These are phyloP conservation scores for Lasioglossum baleicum DNA, from an alignment of 1,140 invertebrate genomes.

Conservation along the genomic window DNA sequence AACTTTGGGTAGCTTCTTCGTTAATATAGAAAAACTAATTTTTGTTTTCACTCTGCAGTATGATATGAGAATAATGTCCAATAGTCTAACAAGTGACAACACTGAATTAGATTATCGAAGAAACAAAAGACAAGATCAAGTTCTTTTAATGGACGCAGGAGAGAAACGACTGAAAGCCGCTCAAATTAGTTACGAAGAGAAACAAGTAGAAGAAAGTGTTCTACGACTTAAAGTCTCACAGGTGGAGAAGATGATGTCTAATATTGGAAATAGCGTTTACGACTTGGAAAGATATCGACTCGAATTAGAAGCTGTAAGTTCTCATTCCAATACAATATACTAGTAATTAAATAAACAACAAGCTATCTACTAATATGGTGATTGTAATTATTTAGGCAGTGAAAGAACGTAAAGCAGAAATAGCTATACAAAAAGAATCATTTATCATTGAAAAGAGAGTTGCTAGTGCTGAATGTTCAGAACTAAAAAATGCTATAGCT, in stretches of 20 bases:
- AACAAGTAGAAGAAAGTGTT: constrained; percentile 84
- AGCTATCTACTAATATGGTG: not conserved
- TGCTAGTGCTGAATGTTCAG: constrained; percentile 81
- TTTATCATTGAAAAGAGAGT: constrained; percentile 81
- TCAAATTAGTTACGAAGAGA: constrained; percentile 77
- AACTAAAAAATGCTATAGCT: constrained; percentile 80
- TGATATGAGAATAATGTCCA: constrained; percentile 66
- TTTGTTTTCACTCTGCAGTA: constrained; percentile 52
- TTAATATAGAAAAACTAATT: not conserved
- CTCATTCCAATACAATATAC: not conserved
- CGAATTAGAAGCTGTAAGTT: constrained; percentile 80
- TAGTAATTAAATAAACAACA: not conserved
- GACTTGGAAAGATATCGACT: constrained; percentile 82
- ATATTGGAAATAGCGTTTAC: constrained; percentile 81
- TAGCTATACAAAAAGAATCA: constrained; percentile 82
- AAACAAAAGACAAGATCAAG: constrained; percentile 77
- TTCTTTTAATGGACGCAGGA: constrained; percentile 79
- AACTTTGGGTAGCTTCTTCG: constrained; percentile 20
- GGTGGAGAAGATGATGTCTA: constrained; percentile 80
- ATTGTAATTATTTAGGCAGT: constrained; percentile 78
- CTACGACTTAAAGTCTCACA: constrained; percentile 82
- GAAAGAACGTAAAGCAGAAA: constrained; percentile 83
- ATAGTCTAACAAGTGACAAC: constrained; percentile 66
- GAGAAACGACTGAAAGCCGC: constrained; percentile 80
- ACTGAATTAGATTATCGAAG: constrained; percentile 69